Evolutionary conservation across 2,113 vertebrate species (phyloP).

Genomic region (Seriola aureovittata): DNA sequence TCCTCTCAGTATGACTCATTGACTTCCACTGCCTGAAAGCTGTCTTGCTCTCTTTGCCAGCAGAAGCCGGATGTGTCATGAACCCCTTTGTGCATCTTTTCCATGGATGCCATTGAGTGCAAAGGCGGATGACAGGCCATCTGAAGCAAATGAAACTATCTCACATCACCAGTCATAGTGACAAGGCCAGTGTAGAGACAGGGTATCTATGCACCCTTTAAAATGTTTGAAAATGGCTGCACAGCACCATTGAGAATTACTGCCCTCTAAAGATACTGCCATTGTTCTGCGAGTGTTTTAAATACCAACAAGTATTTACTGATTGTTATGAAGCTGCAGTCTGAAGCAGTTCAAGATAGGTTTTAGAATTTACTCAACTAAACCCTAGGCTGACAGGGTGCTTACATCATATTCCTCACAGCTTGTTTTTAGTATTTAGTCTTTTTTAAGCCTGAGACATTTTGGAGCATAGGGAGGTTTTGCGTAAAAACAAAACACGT

Average conservation of each 20-base stretch:
- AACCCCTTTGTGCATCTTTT: constrained; percentile 76
- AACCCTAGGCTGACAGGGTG: not conserved
- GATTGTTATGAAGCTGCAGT: not conserved
- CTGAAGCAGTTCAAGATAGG: not conserved
- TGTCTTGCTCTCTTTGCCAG: constrained; percentile 74
- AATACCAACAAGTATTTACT: not conserved
- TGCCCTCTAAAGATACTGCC: not conserved
- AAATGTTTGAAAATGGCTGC: constrained; percentile 11
- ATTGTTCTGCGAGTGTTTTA: not conserved
- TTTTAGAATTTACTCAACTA: not conserved
- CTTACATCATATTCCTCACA: not conserved
- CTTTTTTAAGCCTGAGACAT: not conserved
- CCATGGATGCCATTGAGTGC: constrained; percentile 72
- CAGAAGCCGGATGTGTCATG: constrained; percentile 83
- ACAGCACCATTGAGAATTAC: not conserved
- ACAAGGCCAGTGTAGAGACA: constrained; percentile 16
- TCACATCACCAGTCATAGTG: constrained; percentile 45
- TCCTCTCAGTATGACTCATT: constrained; percentile 69
- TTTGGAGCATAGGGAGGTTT: not conserved
- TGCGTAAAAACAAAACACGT: not conserved
- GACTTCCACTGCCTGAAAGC: constrained; percentile 71
- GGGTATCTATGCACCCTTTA: not conserved
- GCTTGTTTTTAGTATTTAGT: not conserved
- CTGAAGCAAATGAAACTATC: constrained; percentile 54
- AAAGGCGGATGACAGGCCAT: constrained; percentile 65